These are phyloP conservation scores for Micronycteris hirsuta DNA, from an alignment of 2,113 vertebrate species.

Conservation along the genomic window DNA sequence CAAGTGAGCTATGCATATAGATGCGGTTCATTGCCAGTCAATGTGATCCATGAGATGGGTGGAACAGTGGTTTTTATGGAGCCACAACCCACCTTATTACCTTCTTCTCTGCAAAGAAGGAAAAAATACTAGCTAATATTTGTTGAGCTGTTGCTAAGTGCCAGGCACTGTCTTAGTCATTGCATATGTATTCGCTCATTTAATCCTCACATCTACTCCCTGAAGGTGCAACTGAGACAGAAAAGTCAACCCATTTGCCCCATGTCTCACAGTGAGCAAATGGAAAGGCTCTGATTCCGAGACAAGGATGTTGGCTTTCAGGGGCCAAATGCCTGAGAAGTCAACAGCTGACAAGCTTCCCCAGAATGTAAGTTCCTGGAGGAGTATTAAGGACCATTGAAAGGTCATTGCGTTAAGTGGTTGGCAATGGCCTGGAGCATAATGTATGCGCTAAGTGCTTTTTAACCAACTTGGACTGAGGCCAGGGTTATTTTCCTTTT, in stretches of 20 bases:
- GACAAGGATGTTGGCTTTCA: background rate
- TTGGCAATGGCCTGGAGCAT: rapidly evolving
- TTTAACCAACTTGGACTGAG: background rate
- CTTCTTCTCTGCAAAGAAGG: background rate
- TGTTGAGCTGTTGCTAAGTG: slow-evolving; percentile 35
- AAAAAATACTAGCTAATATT: background rate
- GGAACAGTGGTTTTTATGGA: background rate
- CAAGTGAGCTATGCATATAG: background rate
- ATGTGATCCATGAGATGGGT: background rate
- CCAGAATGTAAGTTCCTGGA: background rate
- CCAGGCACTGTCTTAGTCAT: background rate
- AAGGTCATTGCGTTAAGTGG: background rate
- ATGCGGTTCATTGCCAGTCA: background rate
- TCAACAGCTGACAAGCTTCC: background rate
- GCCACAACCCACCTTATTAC: background rate
- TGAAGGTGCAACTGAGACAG: background rate
- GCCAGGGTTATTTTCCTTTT: background rate
- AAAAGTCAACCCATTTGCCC: background rate
- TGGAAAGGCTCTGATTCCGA: background rate
- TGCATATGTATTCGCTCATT: background rate
- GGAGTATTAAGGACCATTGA: background rate
- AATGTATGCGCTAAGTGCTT: background rate
- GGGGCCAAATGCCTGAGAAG: background rate
- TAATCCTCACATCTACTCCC: background rate
- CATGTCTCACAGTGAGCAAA: background rate